A percentile compares a stretch with the other conserved stretches of the same genome.
These are phyloP conservation scores for Tringa solitaria DNA, from an alignment of 2,113 vertebrate species.

Conservation along the genomic window DNA sequence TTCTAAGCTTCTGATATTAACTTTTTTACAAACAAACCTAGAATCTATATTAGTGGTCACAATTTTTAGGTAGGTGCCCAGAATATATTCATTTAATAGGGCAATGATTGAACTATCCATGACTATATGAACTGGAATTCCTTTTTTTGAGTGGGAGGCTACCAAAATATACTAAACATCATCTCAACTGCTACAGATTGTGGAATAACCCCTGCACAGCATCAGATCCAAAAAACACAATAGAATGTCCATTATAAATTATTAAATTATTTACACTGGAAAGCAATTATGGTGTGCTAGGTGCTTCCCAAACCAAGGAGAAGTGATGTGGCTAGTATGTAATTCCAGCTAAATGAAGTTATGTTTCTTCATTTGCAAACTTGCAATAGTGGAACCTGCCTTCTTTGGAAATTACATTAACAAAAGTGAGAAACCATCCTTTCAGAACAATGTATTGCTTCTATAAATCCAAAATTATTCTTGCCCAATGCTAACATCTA, in stretches of 20 bases:
- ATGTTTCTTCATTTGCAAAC: neutral
- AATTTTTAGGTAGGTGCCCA: neutral
- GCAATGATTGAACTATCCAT: neutral
- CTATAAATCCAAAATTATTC: neutral
- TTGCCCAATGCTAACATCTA: neutral
- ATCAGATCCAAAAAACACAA: neutral
- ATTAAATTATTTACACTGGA: neutral
- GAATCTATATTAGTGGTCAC: neutral
- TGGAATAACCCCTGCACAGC: neutral
- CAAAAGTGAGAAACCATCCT: neutral
- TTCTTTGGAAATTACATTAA: neutral
- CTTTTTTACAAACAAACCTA: neutral
- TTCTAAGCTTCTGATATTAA: neutral
- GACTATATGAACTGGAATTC: neutral
- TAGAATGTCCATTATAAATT: neutral
- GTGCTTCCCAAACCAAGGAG: neutral
- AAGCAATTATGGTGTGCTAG: neutral
- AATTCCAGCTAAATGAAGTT: neutral
- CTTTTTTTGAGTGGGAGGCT: neutral
- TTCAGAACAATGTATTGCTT: neutral
- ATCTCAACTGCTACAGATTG: neutral
- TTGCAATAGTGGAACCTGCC: neutral
- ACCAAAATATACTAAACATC: neutral
- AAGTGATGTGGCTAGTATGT: neutral
- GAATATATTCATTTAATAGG: neutral